Percentiles rank a stretch among this genome's conserved stretches.
phyloP scores from a whole-genome alignment of 2,888 invertebrate species.

The Zaprionus bogoriensis region DNA sequence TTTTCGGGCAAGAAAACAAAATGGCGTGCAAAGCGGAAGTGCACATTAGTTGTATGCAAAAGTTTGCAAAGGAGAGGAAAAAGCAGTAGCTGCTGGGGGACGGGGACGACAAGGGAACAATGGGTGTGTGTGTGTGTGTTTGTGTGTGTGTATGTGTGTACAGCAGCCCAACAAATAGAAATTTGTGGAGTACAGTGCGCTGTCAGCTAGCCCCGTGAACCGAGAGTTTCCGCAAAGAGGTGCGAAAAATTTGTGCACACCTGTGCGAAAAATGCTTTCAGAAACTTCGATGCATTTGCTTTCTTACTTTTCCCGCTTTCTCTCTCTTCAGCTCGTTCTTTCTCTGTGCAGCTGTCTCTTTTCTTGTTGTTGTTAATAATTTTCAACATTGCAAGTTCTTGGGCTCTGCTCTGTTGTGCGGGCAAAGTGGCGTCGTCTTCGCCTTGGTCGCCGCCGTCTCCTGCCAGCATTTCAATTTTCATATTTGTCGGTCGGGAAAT shows the following conservation, averaged over 20 bases:
- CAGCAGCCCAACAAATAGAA: slow-evolving; percentile 61
- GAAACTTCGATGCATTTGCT: slow-evolving; percentile 64
- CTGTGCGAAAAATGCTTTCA: slow-evolving; percentile 73
- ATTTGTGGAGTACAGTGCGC: slow-evolving; percentile 62
- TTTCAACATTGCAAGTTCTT: slow-evolving; percentile 51
- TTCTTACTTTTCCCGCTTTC: slow-evolving; percentile 9
- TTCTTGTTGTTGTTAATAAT: slow-evolving; percentile 51
- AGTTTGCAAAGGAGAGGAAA: slow-evolving; percentile 52
- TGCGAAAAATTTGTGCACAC: slow-evolving; percentile 68
- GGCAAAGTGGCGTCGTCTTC: slow-evolving; percentile 43
- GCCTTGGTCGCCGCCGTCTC: neutral
- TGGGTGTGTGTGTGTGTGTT: slow-evolving; percentile 1
- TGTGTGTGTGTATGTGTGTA: slow-evolving; percentile 20
- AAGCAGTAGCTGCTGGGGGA: slow-evolving; percentile 25
- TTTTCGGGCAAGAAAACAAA: slow-evolving; percentile 53
- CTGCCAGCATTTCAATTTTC: slow-evolving; percentile 54
- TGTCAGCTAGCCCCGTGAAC: slow-evolving; percentile 59
- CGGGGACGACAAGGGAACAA: neutral
- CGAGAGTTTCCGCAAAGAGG: slow-evolving; percentile 50
- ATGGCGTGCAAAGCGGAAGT: slow-evolving; percentile 73
- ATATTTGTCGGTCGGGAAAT: slow-evolving; percentile 30
- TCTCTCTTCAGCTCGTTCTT: neutral
- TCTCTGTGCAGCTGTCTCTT: neutral
- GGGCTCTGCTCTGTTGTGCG: slow-evolving; percentile 25
- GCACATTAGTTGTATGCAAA: slow-evolving; percentile 77